A percentile compares a stretch with the other conserved stretches of the same genome.
Conservation (phyloP, 2,888 invertebrate genomes). For the Epinotia brunnichana region DNA sequence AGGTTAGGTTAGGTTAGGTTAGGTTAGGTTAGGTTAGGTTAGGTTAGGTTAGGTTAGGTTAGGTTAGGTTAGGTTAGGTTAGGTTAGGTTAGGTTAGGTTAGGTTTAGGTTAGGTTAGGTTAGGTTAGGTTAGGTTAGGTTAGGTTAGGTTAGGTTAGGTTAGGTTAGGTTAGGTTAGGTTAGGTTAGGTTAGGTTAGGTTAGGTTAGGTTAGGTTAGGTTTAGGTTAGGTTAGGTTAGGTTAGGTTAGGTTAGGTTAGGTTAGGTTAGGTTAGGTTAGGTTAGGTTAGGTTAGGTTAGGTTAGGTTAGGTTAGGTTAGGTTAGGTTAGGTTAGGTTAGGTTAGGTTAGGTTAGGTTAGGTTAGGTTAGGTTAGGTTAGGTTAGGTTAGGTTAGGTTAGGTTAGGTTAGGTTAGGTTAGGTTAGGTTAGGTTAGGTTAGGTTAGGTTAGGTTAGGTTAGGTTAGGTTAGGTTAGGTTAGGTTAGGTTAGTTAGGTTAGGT, state of each 20-base stretch:
- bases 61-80: no score
- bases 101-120: no score
- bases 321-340: slow-evolving; percentile 45
- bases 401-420: slow-evolving; percentile 39
- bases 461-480: slow-evolving; percentile 34
- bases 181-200: no score
- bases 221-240: slow-evolving; percentile 45
- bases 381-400: slow-evolving; percentile 33
- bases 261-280: slow-evolving; percentile 45
- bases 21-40: no score
- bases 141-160: no score
- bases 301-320: slow-evolving; percentile 46
- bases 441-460: slow-evolving; percentile 44
- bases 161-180: no score
- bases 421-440: slow-evolving; percentile 44
- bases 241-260: slow-evolving; percentile 45
- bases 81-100: no score
- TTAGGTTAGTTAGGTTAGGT: slow-evolving; percentile 35
- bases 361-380: slow-evolving; percentile 35
- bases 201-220: slow-evolving; percentile 45
- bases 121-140: no score
- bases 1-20: no score
- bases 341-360: slow-evolving; percentile 44
- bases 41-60: no score
- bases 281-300: slow-evolving; percentile 45